These are phyloP conservation scores for Microcebus tavaratra DNA, from an alignment of 2,113 vertebrate genomes.

Conservation along the genomic window DNA sequence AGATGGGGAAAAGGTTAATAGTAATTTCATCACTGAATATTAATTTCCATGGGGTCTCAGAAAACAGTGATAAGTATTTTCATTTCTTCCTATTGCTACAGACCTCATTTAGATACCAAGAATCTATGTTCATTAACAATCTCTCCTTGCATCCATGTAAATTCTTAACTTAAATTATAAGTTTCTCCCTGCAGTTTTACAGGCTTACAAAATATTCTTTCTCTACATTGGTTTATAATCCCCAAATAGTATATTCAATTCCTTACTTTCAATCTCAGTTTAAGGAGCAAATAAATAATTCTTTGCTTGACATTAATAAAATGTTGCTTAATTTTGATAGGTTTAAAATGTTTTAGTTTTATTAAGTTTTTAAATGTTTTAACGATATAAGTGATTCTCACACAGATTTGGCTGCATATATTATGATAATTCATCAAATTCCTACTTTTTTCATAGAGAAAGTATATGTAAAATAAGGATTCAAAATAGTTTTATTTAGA, in stretches of 20 bases:
- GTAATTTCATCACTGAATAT: not conserved
- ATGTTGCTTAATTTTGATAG: not conserved
- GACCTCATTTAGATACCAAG: not conserved
- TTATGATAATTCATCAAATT: not conserved
- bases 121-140: not conserved
- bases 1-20: not conserved
- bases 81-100: not conserved
- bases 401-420: not conserved
- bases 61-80: not conserved
- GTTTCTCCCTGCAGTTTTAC: not conserved
- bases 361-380: not conserved
- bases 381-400: not conserved
- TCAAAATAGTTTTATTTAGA: not conserved
- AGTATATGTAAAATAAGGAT: not conserved
- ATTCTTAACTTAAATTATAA: constrained; percentile 21
- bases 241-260: not conserved
- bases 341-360: not conserved
- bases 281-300: not conserved
- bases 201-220: not conserved
- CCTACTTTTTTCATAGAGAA: not conserved
- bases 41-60: not conserved
- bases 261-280: not conserved
- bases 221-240: not conserved
- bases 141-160: not conserved
- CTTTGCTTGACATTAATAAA: not conserved